Base-by-base conservation (phyloP, 1,140 invertebrate species). In the Drosophila cardini region DNA sequence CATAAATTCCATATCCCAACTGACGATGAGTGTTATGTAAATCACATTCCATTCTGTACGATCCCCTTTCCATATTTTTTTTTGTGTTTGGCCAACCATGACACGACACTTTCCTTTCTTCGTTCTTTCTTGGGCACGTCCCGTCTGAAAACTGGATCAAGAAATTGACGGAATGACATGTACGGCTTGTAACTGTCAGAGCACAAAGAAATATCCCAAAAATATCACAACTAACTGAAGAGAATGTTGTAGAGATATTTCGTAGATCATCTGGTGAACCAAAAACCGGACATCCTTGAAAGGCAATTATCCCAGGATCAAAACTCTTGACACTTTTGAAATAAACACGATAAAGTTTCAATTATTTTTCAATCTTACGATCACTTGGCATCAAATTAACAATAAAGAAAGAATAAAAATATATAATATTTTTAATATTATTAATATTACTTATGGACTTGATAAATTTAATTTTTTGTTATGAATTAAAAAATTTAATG, bases 41-140 rank as follows among this genome's bases (percentile, higher is more conserved):
- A 61, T 72, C 64, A 55, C 48, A 38, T 53, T 4, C n/a, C 48
- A 53, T 0, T 26, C 21, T 26, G 21, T 26, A 10, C 26, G 61
- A 87, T 80, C 73, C 77, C 40, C 65, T 74, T 73, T 57, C 52
- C 1, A 21, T 21, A 21, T 1, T 21, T 56, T 1, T 21, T 56
- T 34, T 64, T 65, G 64, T 60, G 58, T 53, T 61, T 70, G 80
- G 32, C 72, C 80, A 50, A 45, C 60, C 80, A 84, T 84, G 81
- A 84, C 81, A 67, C 75, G 52, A 75, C 75, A 78, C 26, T 63
- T 75, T 80, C n/a, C n/a, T n/a, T n/a, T n/a, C n/a, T n/a, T n/a
- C n/a, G n/a, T n/a, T n/a, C n/a, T n/a, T n/a, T n/a, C n/a, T 50
- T n/a, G 32, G 42, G 32, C 48, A n/a, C 46, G 57, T 60, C 21